A percentile compares a stretch with the other conserved stretches of the same genome.
Conservation (phyloP, 1,140 invertebrate genomes). For the Eulimnadia texana region DNA sequence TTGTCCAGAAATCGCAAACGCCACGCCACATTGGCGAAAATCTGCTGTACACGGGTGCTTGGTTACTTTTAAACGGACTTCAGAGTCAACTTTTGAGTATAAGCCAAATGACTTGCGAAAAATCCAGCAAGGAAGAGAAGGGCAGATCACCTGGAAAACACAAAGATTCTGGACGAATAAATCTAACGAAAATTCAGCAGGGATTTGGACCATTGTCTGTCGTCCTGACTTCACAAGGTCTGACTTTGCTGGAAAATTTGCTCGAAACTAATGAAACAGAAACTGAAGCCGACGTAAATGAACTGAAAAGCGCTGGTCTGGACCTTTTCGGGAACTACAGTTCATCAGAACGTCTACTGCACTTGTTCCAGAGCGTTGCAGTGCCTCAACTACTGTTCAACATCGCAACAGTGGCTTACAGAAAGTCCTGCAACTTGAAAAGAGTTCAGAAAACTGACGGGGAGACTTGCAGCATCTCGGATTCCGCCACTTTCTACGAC, state of each 20-base stretch:
- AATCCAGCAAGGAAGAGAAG: conserved; percentile 42
- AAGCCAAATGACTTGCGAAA: conserved; percentile 32
- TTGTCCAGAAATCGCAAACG: conserved; percentile 66
- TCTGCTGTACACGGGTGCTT: conserved; percentile 68
- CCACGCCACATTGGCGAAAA: conserved; percentile 80
- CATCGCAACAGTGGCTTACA: conserved; percentile 70
- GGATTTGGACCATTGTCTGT: conserved; percentile 68
- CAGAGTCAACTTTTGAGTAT: conserved; percentile 48
- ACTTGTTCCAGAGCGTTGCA: conserved; percentile 46
- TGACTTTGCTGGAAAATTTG: conserved; percentile 46
- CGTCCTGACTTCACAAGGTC: conserved; percentile 55
- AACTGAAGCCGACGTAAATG: not conserved
- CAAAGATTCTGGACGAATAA: conserved; percentile 40
- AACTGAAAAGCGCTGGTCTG: conserved; percentile 31
- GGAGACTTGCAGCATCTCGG: conserved; percentile 67
- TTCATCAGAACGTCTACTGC: conserved; percentile 48
- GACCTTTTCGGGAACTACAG: conserved; percentile 41
- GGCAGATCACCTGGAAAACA: conserved; percentile 48
- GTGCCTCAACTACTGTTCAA: conserved; percentile 70
- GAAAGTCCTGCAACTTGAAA: conserved; percentile 72
- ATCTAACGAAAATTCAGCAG: conserved; percentile 58
- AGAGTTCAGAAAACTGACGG: conserved; percentile 64
- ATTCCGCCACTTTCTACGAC: conserved; percentile 84
- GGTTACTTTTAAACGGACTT: conserved; percentile 71
- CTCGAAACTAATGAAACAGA: conserved; percentile 47